Evolutionary conservation across 1,140 invertebrate species (phyloP).

Genomic region (Lucilia sericata): DNA sequence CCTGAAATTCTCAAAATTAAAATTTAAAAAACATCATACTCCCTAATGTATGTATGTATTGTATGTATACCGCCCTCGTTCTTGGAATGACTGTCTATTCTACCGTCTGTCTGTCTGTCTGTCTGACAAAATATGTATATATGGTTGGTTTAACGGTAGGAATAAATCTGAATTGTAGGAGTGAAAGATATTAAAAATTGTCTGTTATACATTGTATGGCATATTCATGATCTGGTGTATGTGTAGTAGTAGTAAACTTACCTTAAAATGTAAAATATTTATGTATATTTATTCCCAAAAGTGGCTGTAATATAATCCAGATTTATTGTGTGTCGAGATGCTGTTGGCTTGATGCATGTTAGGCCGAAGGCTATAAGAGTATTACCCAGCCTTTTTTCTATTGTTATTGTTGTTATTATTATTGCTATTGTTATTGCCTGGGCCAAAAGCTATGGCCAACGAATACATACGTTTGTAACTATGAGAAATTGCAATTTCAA

Average conservation of each 20-base stretch:
- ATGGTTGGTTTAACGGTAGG: background rate
- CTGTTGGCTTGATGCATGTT: slow-evolving; percentile 4
- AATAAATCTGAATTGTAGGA: background rate
- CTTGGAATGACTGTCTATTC: background rate
- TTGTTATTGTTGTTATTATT: slow-evolving; percentile 8
- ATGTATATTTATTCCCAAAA: slow-evolving; percentile 36
- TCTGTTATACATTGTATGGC: too few relatives aligned
- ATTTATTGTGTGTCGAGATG: slow-evolving; percentile 40
- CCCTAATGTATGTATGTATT: too few relatives aligned
- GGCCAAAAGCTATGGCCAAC: background rate
- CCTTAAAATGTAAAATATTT: slow-evolving; percentile 39
- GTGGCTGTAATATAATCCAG: slow-evolving; percentile 42
- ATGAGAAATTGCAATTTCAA: background rate
- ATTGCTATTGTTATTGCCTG: slow-evolving; percentile 34
- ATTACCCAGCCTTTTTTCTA: slow-evolving; percentile 16
- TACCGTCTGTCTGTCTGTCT: background rate
- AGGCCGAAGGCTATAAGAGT: slow-evolving; percentile 24
- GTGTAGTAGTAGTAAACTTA: background rate
- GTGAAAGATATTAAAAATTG: too few relatives aligned
- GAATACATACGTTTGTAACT: background rate
- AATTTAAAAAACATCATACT: too few relatives aligned
- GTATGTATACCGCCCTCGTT: slow-evolving; percentile 5
- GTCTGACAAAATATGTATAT: background rate
- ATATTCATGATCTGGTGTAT: background rate
- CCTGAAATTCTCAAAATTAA: too few relatives aligned